phyloP scores from a whole-genome alignment of 2,113 vertebrate genomes.

The Periophthalmus modestus region DNA sequence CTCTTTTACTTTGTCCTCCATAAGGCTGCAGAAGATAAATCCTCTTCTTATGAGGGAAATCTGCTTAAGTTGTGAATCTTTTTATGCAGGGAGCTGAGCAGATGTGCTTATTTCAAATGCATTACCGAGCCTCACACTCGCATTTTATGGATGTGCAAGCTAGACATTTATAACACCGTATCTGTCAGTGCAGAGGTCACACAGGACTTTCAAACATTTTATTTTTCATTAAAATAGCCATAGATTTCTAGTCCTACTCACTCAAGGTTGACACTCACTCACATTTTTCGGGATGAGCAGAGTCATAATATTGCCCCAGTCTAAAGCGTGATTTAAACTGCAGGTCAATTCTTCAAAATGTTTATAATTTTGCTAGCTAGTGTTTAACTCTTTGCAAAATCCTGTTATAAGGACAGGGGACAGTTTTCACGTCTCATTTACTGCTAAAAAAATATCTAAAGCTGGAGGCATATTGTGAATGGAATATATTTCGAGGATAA shows the following conservation, averaged over 20 bases:
- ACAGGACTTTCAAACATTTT: constrained; percentile 16
- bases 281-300: background rate
- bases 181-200: constrained; percentile 16
- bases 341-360: background rate
- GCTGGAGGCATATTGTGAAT: too few species aligned
- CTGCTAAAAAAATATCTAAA: too few species aligned
- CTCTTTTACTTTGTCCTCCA: constrained; percentile 24
- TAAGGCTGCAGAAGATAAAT: constrained; percentile 38
- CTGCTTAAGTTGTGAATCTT: constrained; percentile 34
- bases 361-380: background rate
- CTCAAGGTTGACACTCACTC: background rate
- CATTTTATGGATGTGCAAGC: constrained; percentile 19
- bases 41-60: constrained; percentile 34
- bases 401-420: too few species aligned
- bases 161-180: constrained; percentile 9
- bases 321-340: background rate
- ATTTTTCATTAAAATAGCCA: constrained; percentile 4
- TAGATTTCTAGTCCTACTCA: background rate
- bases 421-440: too few species aligned
- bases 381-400: too few species aligned
- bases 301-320: background rate
- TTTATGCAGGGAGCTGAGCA: constrained; percentile 6
- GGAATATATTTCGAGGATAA: too few species aligned
- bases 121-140: constrained; percentile 22
- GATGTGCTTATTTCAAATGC: constrained; percentile 50